phyloP scores from a whole-genome alignment of 2,797 vertebrate genomes.

The Rousettus madagascariensis region DNA sequence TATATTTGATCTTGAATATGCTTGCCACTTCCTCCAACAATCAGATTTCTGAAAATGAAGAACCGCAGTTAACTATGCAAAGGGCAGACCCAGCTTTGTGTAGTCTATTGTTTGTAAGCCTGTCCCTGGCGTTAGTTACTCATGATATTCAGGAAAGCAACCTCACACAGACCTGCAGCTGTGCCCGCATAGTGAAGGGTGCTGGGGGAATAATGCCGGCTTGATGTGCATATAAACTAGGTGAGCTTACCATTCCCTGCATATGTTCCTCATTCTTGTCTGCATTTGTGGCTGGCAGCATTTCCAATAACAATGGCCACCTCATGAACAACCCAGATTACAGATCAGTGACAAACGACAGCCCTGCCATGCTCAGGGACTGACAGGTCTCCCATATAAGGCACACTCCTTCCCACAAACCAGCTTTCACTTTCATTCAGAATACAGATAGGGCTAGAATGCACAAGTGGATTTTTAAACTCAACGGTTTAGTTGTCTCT shows the following conservation, averaged over 20 bases:
- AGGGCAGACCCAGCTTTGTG: not conserved
- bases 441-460: not conserved
- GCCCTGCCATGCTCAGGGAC: not conserved
- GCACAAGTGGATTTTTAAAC: not conserved
- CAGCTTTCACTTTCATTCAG: not conserved
- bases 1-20: not conserved
- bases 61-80: slow-evolving; percentile 6
- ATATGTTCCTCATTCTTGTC: slow-evolving; percentile 64
- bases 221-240: slow-evolving; percentile 52
- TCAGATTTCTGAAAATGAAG: slow-evolving; percentile 35
- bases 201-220: slow-evolving; percentile 62
- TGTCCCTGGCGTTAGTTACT: slow-evolving; percentile 57
- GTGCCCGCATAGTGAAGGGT: slow-evolving; percentile 53
- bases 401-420: not conserved
- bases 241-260: slow-evolving; percentile 62
- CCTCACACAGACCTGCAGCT: slow-evolving; percentile 64
- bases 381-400: not conserved
- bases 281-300: slow-evolving; percentile 52
- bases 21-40: not conserved
- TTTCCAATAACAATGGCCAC: slow-evolving; percentile 28
- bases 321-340: not conserved
- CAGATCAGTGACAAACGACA: slow-evolving; percentile 6
- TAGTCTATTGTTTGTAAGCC: slow-evolving; percentile 33
- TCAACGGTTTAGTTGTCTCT: not conserved
- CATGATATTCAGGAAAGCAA: slow-evolving; percentile 51